phyloP scores from a whole-genome alignment of 2,113 vertebrate species.

The Scartelaos histophorus region DNA sequence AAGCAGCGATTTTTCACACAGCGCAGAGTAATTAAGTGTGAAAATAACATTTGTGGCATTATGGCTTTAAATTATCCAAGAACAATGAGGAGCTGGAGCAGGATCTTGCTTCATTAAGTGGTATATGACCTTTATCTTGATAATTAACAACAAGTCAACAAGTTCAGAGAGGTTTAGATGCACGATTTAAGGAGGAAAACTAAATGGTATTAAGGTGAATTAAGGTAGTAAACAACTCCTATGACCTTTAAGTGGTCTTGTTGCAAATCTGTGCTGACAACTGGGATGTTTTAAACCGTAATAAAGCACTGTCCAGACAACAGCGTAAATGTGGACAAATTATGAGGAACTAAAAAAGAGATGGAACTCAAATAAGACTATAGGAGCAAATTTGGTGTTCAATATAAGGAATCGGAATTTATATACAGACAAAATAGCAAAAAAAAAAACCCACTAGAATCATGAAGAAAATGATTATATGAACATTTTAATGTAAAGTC shows the following conservation, averaged over 20 bases:
- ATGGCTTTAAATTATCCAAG: conserved; percentile 37
- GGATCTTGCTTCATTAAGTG: conserved; percentile 48
- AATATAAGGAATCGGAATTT: too few relatives aligned
- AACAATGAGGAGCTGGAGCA: conserved; percentile 49
- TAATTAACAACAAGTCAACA: conserved; percentile 67
- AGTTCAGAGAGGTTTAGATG: conserved; percentile 34
- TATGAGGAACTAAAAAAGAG: too few relatives aligned
- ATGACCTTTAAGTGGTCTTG: conserved; percentile 25
- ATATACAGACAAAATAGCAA: too few relatives aligned
- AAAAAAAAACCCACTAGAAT: too few relatives aligned
- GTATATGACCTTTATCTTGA: conserved; percentile 64
- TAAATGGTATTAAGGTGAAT: conserved; percentile 14
- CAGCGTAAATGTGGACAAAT: not conserved
- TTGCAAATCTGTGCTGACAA: conserved; percentile 23
- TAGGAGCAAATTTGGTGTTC: too few relatives aligned
- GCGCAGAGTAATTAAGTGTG: conserved; percentile 33
- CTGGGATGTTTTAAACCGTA: conserved; percentile 20
- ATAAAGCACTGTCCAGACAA: not conserved
- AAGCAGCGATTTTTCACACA: conserved; percentile 11
- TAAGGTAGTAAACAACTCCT: not conserved
- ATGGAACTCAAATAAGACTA: too few relatives aligned
- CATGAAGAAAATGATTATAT: too few relatives aligned
- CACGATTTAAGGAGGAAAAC: conserved; percentile 15
- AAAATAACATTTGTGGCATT: conserved; percentile 44
- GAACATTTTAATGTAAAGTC: too few relatives aligned